Percentiles rank a stretch among this genome's conserved stretches.
Conservation (phyloP, 2,797 vertebrate genomes). For the Parambassis ranga region DNA sequence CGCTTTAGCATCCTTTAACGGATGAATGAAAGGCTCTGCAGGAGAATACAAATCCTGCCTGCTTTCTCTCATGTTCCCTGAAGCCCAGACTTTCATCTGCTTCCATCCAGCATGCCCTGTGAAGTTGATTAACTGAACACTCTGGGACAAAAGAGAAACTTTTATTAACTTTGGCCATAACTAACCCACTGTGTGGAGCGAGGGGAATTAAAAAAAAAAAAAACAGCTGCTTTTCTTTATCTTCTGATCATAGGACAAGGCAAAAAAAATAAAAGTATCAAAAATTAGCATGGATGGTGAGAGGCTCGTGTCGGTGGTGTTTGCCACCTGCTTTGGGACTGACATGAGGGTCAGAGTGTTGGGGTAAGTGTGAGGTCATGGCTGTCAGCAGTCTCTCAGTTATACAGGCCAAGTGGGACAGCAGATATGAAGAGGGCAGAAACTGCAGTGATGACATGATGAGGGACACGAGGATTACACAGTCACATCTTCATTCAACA, state of each 20-base stretch:
- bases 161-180: constrained; percentile 54
- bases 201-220: constrained; percentile 38
- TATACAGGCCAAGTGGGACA: constrained; percentile 52
- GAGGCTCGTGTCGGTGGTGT: constrained; percentile 7
- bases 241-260: constrained; percentile 30
- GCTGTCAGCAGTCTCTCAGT: constrained; percentile 74
- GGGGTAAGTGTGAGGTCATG: constrained; percentile 66
- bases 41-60: constrained; percentile 67
- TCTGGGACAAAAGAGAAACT: constrained; percentile 62
- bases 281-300: constrained; percentile 8
- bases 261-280: constrained; percentile 30
- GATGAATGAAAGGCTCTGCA: constrained; percentile 53
- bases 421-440: constrained; percentile 54
- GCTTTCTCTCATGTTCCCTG: constrained; percentile 48
- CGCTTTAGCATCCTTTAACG: constrained; percentile 69
- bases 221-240: constrained; percentile 39
- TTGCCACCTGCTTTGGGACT: constrained; percentile 72
- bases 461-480: constrained; percentile 37
- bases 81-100: constrained; percentile 67
- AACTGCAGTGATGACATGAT: constrained; percentile 59
- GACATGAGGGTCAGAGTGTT: constrained; percentile 15
- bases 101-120: constrained; percentile 56
- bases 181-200: constrained; percentile 28
- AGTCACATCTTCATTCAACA: constrained; percentile 54
- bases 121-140: constrained; percentile 74